These are phyloP conservation scores for Castor canadensis DNA, from an alignment of 2,113 vertebrate genomes.

Conservation along the genomic window DNA sequence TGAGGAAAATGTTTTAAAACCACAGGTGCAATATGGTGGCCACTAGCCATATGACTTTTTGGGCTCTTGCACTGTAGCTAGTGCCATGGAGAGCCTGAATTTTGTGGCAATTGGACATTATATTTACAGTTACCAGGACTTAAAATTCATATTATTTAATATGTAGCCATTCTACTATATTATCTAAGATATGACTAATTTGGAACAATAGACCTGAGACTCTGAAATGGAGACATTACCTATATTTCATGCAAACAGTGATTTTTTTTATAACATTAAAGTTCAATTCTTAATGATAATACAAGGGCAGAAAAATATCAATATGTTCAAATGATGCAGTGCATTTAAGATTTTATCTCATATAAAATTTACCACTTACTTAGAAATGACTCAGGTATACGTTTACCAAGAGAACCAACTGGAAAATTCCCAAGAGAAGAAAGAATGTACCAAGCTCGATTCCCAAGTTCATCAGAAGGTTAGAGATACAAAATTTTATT, in stretches of 20 bases:
- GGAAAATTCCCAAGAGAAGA: neutral
- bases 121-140: neutral
- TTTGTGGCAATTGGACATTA: neutral
- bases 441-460: neutral
- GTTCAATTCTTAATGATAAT: conserved; percentile 8
- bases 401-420: neutral
- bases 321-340: neutral
- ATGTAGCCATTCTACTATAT: neutral
- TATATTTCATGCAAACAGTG: neutral
- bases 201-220: neutral
- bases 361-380: neutral
- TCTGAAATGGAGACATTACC: neutral
- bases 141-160: neutral
- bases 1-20: neutral
- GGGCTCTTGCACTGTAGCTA: neutral
- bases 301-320: neutral
- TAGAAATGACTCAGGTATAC: neutral
- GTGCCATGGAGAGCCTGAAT: neutral
- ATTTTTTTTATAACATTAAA: neutral
- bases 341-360: neutral
- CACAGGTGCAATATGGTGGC: no score
- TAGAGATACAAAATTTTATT: neutral
- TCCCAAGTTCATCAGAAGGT: conserved; percentile 9
- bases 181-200: neutral
- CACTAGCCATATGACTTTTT: neutral